Conservation (phyloP, 1,140 invertebrate species). For the Macrobrachium nipponense region DNA sequence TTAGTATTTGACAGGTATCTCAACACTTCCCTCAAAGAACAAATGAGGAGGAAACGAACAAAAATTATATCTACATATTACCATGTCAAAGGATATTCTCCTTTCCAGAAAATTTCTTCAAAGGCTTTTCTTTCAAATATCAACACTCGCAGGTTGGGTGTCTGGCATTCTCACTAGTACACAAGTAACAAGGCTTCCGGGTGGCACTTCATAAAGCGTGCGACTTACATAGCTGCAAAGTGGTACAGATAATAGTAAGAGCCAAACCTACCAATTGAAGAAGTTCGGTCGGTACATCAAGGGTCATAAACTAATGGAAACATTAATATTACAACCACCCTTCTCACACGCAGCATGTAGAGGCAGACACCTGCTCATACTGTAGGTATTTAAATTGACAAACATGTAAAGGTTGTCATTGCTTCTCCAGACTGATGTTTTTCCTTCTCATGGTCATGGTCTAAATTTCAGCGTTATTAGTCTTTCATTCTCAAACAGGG, state of each 20-base stretch:
- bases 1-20: too few relatives aligned
- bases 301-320: constrained; percentile 21
- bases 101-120: constrained; percentile 37
- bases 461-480: constrained; percentile 6
- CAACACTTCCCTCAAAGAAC: too few relatives aligned
- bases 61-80: too few relatives aligned
- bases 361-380: constrained; percentile 30
- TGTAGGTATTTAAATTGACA: constrained; percentile 1
- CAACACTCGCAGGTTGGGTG: constrained; percentile 1
- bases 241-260: constrained; percentile 6
- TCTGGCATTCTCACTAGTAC: too few relatives aligned
- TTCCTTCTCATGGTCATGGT: constrained; percentile 12
- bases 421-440: constrained; percentile 32
- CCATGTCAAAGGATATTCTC: constrained; percentile 19
- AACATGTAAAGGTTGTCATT: constrained; percentile 13
- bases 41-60: too few relatives aligned
- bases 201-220: constrained; percentile 18
- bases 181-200: too few relatives aligned
- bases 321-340: constrained; percentile 3
- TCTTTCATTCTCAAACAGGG: constrained; percentile 22
- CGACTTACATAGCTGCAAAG: constrained; percentile 9
- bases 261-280: neutral
- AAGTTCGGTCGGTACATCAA: constrained; percentile 26
- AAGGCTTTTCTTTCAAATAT: constrained; percentile 36
- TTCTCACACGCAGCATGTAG: constrained; percentile 27